Conservation (phyloP, 2,888 invertebrate species). For the Celastrina argiolus region DNA sequence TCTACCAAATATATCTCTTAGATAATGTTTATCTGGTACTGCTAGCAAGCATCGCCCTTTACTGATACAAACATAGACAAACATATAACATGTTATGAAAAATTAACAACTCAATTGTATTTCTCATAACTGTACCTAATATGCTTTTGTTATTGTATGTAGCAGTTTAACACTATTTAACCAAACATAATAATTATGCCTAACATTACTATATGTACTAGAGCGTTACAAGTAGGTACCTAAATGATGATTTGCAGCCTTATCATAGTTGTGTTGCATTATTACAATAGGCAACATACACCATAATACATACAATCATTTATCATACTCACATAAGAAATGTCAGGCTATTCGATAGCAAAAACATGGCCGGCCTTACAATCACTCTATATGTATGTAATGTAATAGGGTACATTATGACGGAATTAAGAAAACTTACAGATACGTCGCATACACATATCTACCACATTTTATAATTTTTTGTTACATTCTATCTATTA, state of each 20-base stretch:
- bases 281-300: background rate
- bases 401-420: conserved; percentile 27
- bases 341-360: conserved; percentile 27
- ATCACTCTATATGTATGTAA: conserved; percentile 43
- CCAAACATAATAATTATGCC: too few relatives aligned
- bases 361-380: conserved; percentile 47
- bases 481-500: background rate
- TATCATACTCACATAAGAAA: conserved; percentile 23
- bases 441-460: conserved; percentile 1
- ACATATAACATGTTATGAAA: background rate
- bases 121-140: background rate
- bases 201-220: background rate
- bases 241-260: background rate
- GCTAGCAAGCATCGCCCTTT: background rate
- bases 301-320: background rate
- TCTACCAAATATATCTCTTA: background rate
- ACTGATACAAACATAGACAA: background rate
- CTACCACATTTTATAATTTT: background rate
- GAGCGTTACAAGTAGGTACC: background rate
- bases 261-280: background rate
- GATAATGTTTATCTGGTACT: background rate
- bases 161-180: background rate
- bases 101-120: background rate
- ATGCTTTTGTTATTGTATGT: background rate
- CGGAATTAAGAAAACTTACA: conserved; percentile 28